phyloP scores from a whole-genome alignment of 1,140 invertebrate genomes.

The Hycleus phaleratus region DNA sequence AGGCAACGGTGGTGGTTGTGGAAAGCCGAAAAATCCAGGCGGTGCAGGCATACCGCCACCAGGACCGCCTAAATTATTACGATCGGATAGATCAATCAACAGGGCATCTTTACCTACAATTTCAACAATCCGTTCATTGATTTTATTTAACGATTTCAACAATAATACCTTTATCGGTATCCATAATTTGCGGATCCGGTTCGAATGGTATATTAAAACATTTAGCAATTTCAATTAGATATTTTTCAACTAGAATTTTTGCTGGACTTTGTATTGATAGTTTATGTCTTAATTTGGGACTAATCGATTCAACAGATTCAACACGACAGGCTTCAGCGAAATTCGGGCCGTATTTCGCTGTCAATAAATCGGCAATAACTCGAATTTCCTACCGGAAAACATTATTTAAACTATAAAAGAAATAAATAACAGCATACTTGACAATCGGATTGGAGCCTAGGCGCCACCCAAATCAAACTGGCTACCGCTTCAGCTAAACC shows the following conservation, averaged over 20 bases:
- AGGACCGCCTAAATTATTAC: slow-evolving; percentile 51
- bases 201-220: slow-evolving; percentile 88
- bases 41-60: slow-evolving; percentile 52
- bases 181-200: slow-evolving; percentile 87
- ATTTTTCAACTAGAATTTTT: slow-evolving; percentile 92
- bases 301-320: slow-evolving; percentile 73
- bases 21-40: slow-evolving; percentile 73
- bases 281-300: slow-evolving; percentile 94
- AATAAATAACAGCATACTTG: slow-evolving; percentile 40
- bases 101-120: slow-evolving; percentile 51
- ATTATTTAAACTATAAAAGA: slow-evolving; percentile 1
- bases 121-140: neutral
- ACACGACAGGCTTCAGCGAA: slow-evolving; percentile 81
- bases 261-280: slow-evolving; percentile 92
- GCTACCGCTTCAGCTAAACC: slow-evolving; percentile 94
- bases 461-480: slow-evolving; percentile 93
- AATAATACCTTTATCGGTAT: slow-evolving; percentile 52
- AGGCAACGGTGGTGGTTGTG: slow-evolving; percentile 57
- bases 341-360: slow-evolving; percentile 89
- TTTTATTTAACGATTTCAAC: neutral
- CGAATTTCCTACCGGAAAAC: slow-evolving; percentile 65
- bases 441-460: slow-evolving; percentile 75
- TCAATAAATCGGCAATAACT: slow-evolving; percentile 83
- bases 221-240: slow-evolving; percentile 93
- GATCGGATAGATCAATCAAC: slow-evolving; percentile 68